A percentile compares a stretch with the other conserved stretches of the same genome.
Conservation (phyloP, 2,113 vertebrate genomes). For the Thinocorus orbignyianus region DNA sequence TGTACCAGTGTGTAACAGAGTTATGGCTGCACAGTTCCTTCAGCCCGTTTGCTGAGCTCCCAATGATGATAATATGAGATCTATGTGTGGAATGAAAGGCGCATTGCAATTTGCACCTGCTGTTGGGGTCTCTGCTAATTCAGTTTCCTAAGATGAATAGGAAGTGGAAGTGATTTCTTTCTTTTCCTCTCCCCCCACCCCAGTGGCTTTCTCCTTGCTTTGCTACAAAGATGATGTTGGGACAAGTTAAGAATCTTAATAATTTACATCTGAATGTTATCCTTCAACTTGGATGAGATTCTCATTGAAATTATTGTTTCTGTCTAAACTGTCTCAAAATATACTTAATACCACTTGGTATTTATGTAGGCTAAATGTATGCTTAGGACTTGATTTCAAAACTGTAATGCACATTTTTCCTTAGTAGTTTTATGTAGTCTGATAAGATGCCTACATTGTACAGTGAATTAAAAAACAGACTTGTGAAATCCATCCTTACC, state of each 20-base stretch:
- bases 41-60: neutral
- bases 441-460: neutral
- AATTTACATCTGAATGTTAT: neutral
- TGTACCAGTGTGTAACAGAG: neutral
- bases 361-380: neutral
- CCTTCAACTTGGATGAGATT: neutral
- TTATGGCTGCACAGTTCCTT: neutral
- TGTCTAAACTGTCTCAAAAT: neutral
- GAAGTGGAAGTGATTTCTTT: neutral
- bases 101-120: neutral
- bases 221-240: neutral
- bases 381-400: neutral
- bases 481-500: neutral
- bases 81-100: neutral
- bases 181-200: neutral
- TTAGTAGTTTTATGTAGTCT: neutral
- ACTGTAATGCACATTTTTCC: neutral
- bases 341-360: neutral
- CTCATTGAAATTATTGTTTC: neutral
- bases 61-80: neutral
- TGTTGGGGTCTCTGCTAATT: constrained; percentile 14
- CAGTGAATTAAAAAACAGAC: neutral
- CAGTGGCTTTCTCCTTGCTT: neutral
- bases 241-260: neutral
- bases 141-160: neutral